Conservation (phyloP, 2,888 invertebrate species). For the Zaprionus bogoriensis region DNA sequence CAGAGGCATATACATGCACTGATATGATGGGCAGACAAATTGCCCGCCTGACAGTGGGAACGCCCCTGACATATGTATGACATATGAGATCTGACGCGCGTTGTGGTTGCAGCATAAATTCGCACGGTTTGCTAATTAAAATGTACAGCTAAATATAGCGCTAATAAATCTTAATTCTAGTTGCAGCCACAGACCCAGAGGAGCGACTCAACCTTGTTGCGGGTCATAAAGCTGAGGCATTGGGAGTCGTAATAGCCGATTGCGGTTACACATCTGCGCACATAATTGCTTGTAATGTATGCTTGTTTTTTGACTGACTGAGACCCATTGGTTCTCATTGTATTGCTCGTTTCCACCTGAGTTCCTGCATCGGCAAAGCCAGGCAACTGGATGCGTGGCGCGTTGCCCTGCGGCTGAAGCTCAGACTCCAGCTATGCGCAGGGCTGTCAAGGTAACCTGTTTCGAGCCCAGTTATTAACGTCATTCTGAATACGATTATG, state of each 20-base stretch:
- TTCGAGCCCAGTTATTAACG: slow-evolving; percentile 25
- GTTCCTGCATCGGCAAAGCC: slow-evolving; percentile 7
- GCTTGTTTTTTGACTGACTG: slow-evolving; percentile 10
- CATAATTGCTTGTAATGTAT: slow-evolving; percentile 31
- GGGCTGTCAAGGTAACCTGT: slow-evolving; percentile 15
- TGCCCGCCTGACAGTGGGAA: neutral
- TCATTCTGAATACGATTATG: slow-evolving; percentile 20
- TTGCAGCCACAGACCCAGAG: neutral
- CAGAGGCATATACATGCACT: too few relatives aligned
- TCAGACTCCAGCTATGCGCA: neutral
- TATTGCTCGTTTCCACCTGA: slow-evolving; percentile 17
- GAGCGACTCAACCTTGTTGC: slow-evolving; percentile 11
- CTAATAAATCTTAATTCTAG: neutral
- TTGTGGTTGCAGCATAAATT: neutral
- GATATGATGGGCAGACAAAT: neutral
- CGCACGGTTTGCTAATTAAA: slow-evolving; percentile 1
- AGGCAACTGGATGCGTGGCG: too few relatives aligned
- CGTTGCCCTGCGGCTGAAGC: too few relatives aligned
- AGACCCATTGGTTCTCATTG: slow-evolving; percentile 6
- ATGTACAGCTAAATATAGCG: slow-evolving; percentile 15
- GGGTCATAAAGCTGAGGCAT: neutral
- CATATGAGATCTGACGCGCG: neutral
- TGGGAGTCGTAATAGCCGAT: slow-evolving; percentile 11
- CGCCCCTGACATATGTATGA: neutral
- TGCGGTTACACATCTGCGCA: neutral